Conservation (phyloP, 2,113 vertebrate genomes). For the Pyrgilauda ruficollis region DNA sequence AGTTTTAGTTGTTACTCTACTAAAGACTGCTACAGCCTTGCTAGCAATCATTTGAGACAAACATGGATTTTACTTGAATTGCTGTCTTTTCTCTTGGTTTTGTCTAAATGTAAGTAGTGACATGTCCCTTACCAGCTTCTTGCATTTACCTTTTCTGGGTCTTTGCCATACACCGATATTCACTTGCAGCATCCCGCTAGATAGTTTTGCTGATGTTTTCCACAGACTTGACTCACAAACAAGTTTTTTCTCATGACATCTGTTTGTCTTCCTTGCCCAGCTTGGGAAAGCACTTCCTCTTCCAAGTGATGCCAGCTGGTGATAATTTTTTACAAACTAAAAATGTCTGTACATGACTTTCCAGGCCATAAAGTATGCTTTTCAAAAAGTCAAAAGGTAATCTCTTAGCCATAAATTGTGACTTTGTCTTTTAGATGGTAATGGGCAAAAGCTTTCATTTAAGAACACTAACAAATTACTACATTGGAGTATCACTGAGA, state of each 20-base stretch:
- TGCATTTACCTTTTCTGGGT: background rate
- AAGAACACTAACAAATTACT: background rate
- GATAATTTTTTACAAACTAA: background rate
- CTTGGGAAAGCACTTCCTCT: background rate
- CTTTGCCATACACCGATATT: background rate
- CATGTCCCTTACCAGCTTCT: background rate
- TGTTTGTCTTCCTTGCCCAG: background rate
- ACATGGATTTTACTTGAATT: background rate
- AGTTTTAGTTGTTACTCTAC: slow-evolving; percentile 37
- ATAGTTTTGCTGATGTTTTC: background rate
- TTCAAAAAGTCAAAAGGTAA: background rate
- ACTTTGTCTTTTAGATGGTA: background rate
- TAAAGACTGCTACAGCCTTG: background rate
- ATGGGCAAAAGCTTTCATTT: background rate
- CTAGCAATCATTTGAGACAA: background rate
- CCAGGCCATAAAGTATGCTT: background rate
- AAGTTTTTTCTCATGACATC: background rate
- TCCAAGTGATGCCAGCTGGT: background rate
- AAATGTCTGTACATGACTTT: background rate
- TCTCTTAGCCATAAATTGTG: background rate
- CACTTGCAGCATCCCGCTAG: background rate
- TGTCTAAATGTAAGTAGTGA: background rate
- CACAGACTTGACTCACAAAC: background rate
- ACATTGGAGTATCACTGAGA: background rate
- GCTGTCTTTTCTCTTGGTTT: background rate